Evolutionary conservation across 2,113 vertebrate genomes (phyloP), one percentile per base, ranked within the genome.

Genomic region (Periophthalmus modestus): DNA sequence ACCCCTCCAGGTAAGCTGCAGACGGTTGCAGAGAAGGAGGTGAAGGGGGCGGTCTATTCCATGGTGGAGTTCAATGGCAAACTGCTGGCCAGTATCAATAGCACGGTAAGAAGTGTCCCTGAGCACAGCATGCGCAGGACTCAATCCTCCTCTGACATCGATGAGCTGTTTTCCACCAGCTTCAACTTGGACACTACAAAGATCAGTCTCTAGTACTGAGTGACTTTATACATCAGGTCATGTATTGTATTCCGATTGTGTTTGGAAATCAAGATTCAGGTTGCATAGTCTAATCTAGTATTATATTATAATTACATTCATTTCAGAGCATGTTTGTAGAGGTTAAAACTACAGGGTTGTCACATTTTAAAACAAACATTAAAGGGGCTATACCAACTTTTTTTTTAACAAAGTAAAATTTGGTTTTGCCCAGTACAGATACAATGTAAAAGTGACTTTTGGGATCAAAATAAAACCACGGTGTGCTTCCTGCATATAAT

Each of bases 41-140:
- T 99, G 58, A 99, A 99, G 71, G 98, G 98, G 36, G 97, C 97
- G 0, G 98, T 99, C 63, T 99, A 99, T 86, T 99, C 98, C 3
- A 98, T 99, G 96, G 97, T 99, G 89, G 98, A 99, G 74, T 99
- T 99, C 83, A 99, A 97, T 0, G 97, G 97, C 61, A 99, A 99
- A 92, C 94, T 99, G 14, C 88, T 99, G 78, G 98, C 98, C 89
- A 99, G 98, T 94, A 99, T 99, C 93, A 99, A 99, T 76, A 99
- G 98, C 94, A 99, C 98, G 83, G 98, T 99, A 89, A 92, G 92
- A 89, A 55, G 0, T 18, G 47, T 14, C 39, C 36, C 13, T 16
- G 43, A 58, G 7, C 39, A 4, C 46, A 15, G 24, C 54, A 23
- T n/a, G 18, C 2, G 62, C 39, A 66, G 7, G 52, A 21, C 59